These are phyloP conservation scores for Polypterus bichir DNA, from an alignment of 2,113 vertebrate species.

Conservation along the genomic window DNA sequence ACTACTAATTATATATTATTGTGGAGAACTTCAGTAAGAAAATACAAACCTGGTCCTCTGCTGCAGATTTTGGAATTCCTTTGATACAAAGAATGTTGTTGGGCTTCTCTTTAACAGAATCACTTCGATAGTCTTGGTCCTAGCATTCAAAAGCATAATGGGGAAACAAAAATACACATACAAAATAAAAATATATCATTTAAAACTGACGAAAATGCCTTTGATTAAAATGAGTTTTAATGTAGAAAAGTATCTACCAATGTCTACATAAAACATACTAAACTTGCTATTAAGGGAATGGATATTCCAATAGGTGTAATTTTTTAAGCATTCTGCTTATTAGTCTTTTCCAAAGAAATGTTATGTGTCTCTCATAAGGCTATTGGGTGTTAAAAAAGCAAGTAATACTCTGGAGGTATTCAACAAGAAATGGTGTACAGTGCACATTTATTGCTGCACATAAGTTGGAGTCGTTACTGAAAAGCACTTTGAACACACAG, in stretches of 20 bases:
- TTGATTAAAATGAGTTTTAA: not conserved
- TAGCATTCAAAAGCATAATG: constrained; percentile 33
- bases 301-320: not conserved
- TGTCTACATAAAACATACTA: not conserved
- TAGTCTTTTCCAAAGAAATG: no score
- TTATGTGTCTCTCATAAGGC: no score
- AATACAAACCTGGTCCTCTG: constrained; percentile 77
- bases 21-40: not conserved
- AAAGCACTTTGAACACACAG: no score
- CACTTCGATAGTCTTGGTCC: constrained; percentile 91
- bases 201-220: not conserved
- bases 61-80: constrained; percentile 83
- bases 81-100: constrained; percentile 77
- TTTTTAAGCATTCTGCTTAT: not conserved
- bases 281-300: not conserved
- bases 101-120: constrained; percentile 66
- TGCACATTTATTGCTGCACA: no score
- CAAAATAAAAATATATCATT: not conserved
- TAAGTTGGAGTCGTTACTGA: no score
- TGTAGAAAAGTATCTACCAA: not conserved
- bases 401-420: no score
- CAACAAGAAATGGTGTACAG: no score
- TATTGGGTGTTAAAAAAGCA: no score
- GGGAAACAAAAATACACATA: not conserved
- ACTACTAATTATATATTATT: no score